These are phyloP conservation scores for Nyctibius grandis DNA, from an alignment of 2,797 vertebrate genomes.

Conservation along the genomic window DNA sequence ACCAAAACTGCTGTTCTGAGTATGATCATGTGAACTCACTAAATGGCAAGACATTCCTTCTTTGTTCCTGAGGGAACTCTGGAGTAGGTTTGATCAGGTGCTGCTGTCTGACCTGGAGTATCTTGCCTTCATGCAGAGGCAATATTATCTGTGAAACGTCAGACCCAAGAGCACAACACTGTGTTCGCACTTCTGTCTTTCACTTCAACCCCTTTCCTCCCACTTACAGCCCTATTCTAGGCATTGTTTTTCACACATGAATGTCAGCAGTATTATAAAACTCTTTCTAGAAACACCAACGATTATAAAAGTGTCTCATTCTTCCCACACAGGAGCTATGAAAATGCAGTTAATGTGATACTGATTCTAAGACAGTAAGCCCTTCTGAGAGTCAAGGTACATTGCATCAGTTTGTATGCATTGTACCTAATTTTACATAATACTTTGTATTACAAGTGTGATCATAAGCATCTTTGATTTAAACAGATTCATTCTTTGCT, in stretches of 20 bases:
- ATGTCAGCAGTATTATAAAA: constrained; percentile 34
- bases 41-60: neutral
- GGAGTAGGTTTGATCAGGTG: neutral
- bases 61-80: neutral
- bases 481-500: neutral
- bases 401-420: neutral
- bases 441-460: neutral
- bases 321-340: neutral
- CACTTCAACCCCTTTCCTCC: neutral
- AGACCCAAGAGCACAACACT: neutral
- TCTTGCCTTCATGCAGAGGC: neutral
- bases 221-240: neutral
- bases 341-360: neutral
- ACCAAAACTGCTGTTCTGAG: neutral
- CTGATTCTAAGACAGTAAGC: neutral
- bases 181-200: neutral
- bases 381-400: neutral
- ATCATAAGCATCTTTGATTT: neutral
- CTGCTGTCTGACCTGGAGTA: neutral
- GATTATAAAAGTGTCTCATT: neutral
- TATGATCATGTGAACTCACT: neutral
- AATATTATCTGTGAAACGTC: neutral
- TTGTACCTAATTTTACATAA: no score
- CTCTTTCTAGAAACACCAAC: constrained; percentile 19
- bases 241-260: constrained; percentile 45